Percentiles rank a stretch among this genome's conserved stretches.
Evolutionary conservation across 2,113 vertebrate species (phyloP).

Genomic region (Vanacampus margaritifer): DNA sequence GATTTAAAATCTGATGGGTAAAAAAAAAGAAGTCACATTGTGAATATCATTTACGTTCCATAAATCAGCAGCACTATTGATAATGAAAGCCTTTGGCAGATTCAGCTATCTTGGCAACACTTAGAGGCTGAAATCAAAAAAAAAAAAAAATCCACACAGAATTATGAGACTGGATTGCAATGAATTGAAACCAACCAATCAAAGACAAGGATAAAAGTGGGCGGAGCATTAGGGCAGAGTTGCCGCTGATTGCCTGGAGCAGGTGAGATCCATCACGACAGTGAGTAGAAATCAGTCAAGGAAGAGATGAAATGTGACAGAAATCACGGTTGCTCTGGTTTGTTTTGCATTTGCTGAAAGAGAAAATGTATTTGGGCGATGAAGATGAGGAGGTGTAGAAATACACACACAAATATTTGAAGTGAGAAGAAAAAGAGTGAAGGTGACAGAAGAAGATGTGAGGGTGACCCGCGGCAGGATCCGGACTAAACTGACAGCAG

Average conservation of each 20-base stretch:
- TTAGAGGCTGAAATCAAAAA: not conserved
- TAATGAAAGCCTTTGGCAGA: not conserved
- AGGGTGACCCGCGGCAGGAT: conserved; percentile 25
- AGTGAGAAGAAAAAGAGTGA: conserved; percentile 35
- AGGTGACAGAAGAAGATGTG: conserved; percentile 48
- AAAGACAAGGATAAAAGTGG: too few relatives aligned
- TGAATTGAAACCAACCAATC: too few relatives aligned
- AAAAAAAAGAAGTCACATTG: too few relatives aligned
- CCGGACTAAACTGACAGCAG: conserved; percentile 25
- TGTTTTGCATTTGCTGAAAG: not conserved
- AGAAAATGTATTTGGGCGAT: conserved; percentile 6
- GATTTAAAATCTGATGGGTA: too few relatives aligned
- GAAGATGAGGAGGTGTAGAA: conserved; percentile 26
- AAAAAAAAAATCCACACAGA: not conserved
- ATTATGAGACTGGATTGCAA: too few relatives aligned
- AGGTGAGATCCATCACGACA: too few relatives aligned
- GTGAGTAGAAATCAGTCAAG: not conserved
- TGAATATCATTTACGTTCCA: too few relatives aligned
- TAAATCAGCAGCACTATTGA: too few relatives aligned
- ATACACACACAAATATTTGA: conserved; percentile 36
- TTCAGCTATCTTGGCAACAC: not conserved
- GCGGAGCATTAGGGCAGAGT: too few relatives aligned
- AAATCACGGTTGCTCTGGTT: conserved; percentile 9
- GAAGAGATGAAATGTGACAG: not conserved
- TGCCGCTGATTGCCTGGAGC: too few relatives aligned